Base-by-base conservation (phyloP, 2,888 invertebrate species). In the Xestia sexstrigata region DNA sequence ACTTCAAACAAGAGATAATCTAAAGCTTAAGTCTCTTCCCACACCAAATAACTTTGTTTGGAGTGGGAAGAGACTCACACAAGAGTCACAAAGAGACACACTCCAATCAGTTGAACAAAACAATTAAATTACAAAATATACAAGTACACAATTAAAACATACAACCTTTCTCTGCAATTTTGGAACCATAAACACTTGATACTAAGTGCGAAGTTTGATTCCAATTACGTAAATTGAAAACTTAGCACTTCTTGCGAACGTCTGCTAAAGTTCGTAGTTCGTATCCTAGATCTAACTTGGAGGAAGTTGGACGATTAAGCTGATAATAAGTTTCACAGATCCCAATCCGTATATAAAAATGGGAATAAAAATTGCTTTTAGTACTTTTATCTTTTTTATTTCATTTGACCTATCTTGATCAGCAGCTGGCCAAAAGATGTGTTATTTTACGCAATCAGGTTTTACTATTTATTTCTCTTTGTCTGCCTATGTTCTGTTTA, bases 141-240 rank as follows among this genome's bases (percentile, higher is more conserved):
- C 15, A 39, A 47, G 7, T 20, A 20, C 42, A 80, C 35, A 81
- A 72, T 77, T 58, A 71, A 30, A 39, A 58, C 13, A 0, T 13
- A 26, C 20, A 77, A 52, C 20, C 1, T 20, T 55, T 39, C 20
- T n/a, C n/a, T 47, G 42, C 9, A 67, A 76, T 70, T 67, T 62
- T 20, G 17, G 47, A 39, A 62, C 39, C 20, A 63, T 63, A 71
- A 71, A 85, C 66, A 85, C 69, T 63, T 58, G 49, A 58, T 72
- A 70, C 23, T 70, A 55, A 83, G 78, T 79, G 68, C 55, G n/a
- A 75, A 84, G 84, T 86, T 58, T 86, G 65, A 83, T 83, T 76
- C 74, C 79, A 86, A 86, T 83, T 83, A 84, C 75, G 65, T 76
- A 71, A 83, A 86, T 86, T 83, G 73, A 69, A 79, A 84, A 79